Percentiles rank a stretch among this genome's conserved stretches.
phyloP scores from a whole-genome alignment of 2,888 invertebrate species.

The Chalcis sispes region DNA sequence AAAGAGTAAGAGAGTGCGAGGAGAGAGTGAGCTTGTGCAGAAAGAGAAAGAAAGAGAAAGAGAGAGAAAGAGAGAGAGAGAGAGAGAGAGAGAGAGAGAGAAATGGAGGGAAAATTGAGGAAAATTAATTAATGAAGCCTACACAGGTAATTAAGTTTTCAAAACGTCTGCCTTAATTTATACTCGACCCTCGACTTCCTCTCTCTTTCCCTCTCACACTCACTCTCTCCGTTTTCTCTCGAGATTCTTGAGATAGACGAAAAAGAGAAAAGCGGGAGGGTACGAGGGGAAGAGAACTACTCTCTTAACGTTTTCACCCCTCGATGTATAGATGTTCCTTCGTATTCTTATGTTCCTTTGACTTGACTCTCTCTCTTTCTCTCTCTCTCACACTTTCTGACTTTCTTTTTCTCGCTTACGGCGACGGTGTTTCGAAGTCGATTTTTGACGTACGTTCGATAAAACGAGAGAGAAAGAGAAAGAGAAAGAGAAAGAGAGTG shows the following conservation, averaged over 20 bases:
- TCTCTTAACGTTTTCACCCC: constrained; percentile 41
- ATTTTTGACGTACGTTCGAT: constrained; percentile 11
- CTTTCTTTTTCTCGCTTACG: neutral
- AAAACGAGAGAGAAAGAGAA: neutral
- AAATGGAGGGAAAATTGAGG: constrained; percentile 72
- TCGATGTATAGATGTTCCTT: constrained; percentile 26
- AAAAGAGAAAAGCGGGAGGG: too few species aligned
- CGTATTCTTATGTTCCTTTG: constrained; percentile 16
- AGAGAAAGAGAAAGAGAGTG: neutral
- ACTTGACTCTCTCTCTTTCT: constrained; percentile 13
- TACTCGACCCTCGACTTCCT: constrained; percentile 56
- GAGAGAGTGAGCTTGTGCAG: constrained; percentile 18
- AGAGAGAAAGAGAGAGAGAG: constrained; percentile 16
- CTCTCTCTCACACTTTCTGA: neutral
- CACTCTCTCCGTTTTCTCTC: constrained; percentile 41
- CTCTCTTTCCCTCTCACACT: constrained; percentile 3
- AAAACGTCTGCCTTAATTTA: constrained; percentile 69
- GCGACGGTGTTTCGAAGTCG: constrained; percentile 10
- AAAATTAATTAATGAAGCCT: constrained; percentile 76
- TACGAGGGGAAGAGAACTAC: constrained; percentile 13
- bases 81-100: constrained; percentile 54
- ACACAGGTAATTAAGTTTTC: constrained; percentile 76
- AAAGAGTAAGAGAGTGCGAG: constrained; percentile 25
- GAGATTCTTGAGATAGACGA: constrained; percentile 48
- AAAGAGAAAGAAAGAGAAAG: constrained; percentile 54